phyloP scores from a whole-genome alignment of 1,140 invertebrate species.

The Neotoxoptera formosana region DNA sequence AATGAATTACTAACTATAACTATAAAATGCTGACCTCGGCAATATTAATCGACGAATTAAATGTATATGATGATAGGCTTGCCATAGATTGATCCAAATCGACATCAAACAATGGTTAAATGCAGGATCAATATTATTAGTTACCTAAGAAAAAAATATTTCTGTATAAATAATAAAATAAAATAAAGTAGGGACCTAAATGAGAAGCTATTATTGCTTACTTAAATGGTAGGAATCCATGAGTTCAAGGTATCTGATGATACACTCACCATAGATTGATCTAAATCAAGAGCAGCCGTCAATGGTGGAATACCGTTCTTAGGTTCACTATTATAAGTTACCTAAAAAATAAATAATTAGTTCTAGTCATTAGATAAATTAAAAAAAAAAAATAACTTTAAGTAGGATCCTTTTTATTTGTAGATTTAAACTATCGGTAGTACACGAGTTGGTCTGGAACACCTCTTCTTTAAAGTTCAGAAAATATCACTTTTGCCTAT shows the following conservation, averaged over 20 bases:
- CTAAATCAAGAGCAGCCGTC: too few relatives aligned
- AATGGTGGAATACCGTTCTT: neutral
- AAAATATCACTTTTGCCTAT: neutral
- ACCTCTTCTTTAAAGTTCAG: neutral
- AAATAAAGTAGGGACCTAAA: too few relatives aligned
- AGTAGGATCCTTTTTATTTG: neutral
- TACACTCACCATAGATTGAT: neutral
- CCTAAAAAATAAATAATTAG: neutral
- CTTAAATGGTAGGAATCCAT: too few relatives aligned
- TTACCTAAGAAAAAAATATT: too few relatives aligned
- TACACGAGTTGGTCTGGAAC: neutral
- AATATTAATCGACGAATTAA: neutral
- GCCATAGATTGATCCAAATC: neutral
- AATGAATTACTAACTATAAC: too few relatives aligned
- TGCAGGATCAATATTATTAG: neutral
- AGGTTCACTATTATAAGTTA: neutral
- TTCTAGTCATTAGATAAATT: neutral
- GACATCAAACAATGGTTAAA: neutral
- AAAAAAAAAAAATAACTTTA: neutral
- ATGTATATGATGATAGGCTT: neutral
- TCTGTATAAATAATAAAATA: too few relatives aligned
- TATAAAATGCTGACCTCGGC: too few relatives aligned
- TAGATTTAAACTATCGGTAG: neutral
- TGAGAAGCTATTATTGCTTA: too few relatives aligned
- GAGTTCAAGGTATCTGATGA: neutral